Conservation (phyloP, 2,113 vertebrate species). For the Rafetus swinhoei region DNA sequence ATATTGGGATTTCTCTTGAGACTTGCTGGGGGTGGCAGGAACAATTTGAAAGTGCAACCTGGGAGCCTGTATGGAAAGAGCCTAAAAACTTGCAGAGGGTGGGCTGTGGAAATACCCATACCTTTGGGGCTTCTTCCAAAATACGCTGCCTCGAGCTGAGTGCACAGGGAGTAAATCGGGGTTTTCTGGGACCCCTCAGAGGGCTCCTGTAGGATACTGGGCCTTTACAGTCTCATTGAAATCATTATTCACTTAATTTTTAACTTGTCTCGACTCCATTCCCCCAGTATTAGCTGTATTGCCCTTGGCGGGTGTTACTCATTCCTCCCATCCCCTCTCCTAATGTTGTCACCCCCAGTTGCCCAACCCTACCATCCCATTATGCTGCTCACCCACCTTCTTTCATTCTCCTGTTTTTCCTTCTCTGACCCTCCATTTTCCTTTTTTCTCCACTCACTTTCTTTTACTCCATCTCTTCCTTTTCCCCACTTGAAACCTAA, state of each 20-base stretch:
- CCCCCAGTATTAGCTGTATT: background rate
- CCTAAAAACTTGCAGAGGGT: background rate
- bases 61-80: background rate
- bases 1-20: background rate
- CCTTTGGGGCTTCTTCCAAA: background rate
- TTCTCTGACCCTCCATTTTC: fast-evolving
- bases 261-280: too few species aligned
- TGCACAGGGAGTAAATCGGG: background rate
- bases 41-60: background rate
- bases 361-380: background rate
- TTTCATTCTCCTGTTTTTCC: background rate
- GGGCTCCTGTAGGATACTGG: background rate
- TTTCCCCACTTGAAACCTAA: background rate
- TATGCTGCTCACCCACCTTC: background rate
- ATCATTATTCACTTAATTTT: background rate
- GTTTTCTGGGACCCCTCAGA: fast-evolving
- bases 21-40: background rate
- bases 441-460: background rate
- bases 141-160: background rate
- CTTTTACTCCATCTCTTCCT: background rate
- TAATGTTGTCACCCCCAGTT: background rate
- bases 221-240: background rate
- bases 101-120: background rate
- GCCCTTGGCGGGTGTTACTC: background rate
- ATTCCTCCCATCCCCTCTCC: background rate